These are phyloP conservation scores for Stenoptilia bipunctidactyla DNA, from an alignment of 2,888 invertebrate species.

Conservation along the genomic window DNA sequence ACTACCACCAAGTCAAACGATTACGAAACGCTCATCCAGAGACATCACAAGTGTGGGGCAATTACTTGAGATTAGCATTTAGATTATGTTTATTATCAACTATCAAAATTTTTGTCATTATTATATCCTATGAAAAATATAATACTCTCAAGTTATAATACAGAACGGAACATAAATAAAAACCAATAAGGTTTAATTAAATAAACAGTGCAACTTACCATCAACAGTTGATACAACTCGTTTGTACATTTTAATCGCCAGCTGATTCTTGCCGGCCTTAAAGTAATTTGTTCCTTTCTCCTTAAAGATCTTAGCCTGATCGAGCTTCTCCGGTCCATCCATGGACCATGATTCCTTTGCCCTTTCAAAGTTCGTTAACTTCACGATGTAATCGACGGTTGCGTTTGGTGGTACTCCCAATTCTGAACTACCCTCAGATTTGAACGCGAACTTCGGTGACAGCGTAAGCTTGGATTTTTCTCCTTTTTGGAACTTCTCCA, in stretches of 20 bases:
- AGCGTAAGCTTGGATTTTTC: constrained; percentile 84
- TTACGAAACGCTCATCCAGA: no score
- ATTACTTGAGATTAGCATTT: no score
- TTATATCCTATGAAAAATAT: no score
- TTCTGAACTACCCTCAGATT: constrained; percentile 75
- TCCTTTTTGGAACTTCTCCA: constrained; percentile 83
- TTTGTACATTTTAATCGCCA: constrained; percentile 91
- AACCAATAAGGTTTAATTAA: no score
- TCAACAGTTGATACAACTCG: constrained; percentile 77
- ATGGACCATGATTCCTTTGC: constrained; percentile 86
- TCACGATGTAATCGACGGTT: constrained; percentile 83
- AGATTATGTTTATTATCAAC: no score
- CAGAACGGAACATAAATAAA: no score
- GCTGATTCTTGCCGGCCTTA: constrained; percentile 79
- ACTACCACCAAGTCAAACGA: no score
- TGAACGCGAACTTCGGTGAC: constrained; percentile 85
- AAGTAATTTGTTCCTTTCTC: constrained; percentile 93
- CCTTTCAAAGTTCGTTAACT: constrained; percentile 86
- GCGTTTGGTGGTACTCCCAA: constrained; percentile 84
- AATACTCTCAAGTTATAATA: no score
- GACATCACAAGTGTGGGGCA: no score
- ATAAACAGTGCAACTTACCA: no score
- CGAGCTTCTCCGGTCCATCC: constrained; percentile 82
- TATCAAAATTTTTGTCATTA: no score
- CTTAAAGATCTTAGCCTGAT: constrained; percentile 85